These are phyloP conservation scores for Electrona antarctica DNA, from an alignment of 2,113 vertebrate species.

Conservation along the genomic window DNA sequence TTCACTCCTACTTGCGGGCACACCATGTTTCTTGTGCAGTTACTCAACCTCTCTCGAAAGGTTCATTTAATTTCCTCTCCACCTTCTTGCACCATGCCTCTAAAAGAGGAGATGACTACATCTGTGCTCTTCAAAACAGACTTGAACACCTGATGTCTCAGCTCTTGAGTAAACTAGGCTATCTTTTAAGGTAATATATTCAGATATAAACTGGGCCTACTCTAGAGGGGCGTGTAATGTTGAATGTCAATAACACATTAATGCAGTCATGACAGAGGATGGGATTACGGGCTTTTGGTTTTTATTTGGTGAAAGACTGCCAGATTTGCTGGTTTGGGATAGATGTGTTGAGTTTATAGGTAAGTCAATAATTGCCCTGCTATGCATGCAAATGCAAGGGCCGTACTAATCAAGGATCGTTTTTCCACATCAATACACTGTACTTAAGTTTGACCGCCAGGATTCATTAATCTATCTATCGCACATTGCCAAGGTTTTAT, in stretches of 20 bases:
- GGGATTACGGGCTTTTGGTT: conserved; percentile 59
- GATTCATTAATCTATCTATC: not conserved
- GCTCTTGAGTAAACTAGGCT: not conserved
- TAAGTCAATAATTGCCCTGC: conserved; percentile 55
- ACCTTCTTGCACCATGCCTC: no score
- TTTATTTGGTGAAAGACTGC: conserved; percentile 71
- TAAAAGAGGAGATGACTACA: no score
- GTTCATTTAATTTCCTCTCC: no score
- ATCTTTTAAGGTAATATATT: conserved; percentile 32
- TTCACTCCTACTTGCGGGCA: no score
- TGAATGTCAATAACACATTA: conserved; percentile 70
- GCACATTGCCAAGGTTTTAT: not conserved
- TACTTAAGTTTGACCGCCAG: no score
- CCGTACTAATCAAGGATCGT: conserved; percentile 54
- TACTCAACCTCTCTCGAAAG: no score
- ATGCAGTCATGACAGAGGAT: conserved; percentile 66
- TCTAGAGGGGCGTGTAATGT: not conserved
- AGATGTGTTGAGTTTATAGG: conserved; percentile 44
- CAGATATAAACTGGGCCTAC: conserved; percentile 19
- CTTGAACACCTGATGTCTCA: no score
- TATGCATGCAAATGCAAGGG: conserved; percentile 58
- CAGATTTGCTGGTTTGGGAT: conserved; percentile 68
- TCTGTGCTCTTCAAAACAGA: no score
- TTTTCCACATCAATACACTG: not conserved
- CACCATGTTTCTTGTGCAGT: no score